phyloP scores from a whole-genome alignment of 2,113 vertebrate species.

The Cairina moschata region DNA sequence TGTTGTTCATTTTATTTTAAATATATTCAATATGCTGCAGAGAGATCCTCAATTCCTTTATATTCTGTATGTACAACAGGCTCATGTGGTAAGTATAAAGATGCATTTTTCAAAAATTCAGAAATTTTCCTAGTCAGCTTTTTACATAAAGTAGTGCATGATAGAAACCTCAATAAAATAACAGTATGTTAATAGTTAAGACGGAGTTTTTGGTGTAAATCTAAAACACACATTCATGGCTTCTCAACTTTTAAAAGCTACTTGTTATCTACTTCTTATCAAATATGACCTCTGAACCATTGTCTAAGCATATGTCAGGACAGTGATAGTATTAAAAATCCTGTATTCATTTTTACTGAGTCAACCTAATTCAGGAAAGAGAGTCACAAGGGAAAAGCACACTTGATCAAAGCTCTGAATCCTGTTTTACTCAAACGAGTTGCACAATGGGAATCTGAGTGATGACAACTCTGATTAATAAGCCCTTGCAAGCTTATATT shows the following conservation, averaged over 20 bases:
- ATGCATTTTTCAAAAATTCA: neutral
- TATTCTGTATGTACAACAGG: neutral
- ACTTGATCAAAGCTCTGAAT: neutral
- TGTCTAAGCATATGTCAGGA: neutral
- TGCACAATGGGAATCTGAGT: neutral
- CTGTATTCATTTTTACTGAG: neutral
- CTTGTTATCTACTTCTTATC: neutral
- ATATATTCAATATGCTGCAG: neutral
- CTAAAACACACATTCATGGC: neutral
- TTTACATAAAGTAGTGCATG: neutral
- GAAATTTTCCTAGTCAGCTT: neutral
- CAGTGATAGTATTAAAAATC: neutral
- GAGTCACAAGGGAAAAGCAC: neutral
- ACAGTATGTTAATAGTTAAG: neutral
- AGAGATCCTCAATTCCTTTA: neutral
- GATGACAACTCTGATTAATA: neutral
- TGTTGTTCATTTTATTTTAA: neutral
- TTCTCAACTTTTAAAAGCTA: neutral
- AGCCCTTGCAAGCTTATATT: neutral
- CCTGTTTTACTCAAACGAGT: neutral
- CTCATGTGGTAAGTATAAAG: neutral
- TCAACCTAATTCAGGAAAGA: neutral
- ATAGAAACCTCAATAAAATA: neutral
- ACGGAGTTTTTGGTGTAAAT: neutral
- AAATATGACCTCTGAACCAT: neutral